A percentile compares a stretch with the other conserved stretches of the same genome.
These are phyloP conservation scores for Scaptomyza montana DNA, from an alignment of 1,140 invertebrate species.

Conservation along the genomic window DNA sequence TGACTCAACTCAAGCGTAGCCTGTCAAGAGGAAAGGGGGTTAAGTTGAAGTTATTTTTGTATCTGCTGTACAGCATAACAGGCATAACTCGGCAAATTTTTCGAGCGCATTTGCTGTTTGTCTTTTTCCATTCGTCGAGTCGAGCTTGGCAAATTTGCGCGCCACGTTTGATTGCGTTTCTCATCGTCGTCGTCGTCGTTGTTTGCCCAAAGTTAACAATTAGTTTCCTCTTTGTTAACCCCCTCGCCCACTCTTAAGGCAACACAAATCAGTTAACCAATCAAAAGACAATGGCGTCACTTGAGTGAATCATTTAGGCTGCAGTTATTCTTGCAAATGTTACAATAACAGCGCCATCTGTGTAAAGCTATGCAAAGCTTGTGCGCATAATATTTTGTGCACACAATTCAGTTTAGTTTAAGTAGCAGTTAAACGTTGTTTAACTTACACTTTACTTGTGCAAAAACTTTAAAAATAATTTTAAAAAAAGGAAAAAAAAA, in stretches of 20 bases:
- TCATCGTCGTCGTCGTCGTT: conserved; percentile 22
- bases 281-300: conserved; percentile 57
- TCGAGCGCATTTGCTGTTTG: conserved; percentile 28
- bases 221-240: conserved; percentile 51
- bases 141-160: conserved; percentile 46
- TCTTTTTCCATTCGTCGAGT: conserved; percentile 25
- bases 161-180: conserved; percentile 78
- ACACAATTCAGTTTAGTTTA: not conserved
- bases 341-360: conserved; percentile 7
- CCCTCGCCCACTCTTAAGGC: not conserved
- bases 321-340: not conserved
- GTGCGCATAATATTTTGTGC: not conserved
- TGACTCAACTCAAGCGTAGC: conserved; percentile 31
- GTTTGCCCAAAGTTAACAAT: conserved; percentile 81
- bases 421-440: not conserved
- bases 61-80: not conserved
- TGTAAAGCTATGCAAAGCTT: not conserved
- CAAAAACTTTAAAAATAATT: not conserved
- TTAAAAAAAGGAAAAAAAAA: conserved; percentile 22
- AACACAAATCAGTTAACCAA: conserved; percentile 71
- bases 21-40: not conserved
- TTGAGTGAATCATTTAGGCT: conserved; percentile 42
- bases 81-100: too few relatives aligned
- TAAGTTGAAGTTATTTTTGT: not conserved
- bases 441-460: not conserved